phyloP scores from a whole-genome alignment of 37 sponge, comb jelly and placozoan species.

The Halichondria panicea region DNA sequence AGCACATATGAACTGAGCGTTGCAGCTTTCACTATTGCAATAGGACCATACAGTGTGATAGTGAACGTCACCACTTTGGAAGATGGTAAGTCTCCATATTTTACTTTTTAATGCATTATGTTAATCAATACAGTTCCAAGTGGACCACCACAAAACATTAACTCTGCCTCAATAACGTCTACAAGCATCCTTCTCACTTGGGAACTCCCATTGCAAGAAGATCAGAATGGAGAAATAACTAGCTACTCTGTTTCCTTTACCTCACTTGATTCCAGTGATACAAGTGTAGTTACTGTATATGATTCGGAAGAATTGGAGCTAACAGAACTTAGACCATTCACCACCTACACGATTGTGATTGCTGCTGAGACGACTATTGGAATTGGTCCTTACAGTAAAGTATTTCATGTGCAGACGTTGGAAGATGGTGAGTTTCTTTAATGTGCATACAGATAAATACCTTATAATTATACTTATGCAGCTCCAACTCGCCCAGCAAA shows the following conservation, averaged over 20 bases:
- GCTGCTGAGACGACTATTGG: slow-evolving; percentile 32
- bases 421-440: slow-evolving; percentile 16
- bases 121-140: slow-evolving; percentile 14
- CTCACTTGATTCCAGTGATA: slow-evolving; percentile 5
- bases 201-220: background rate
- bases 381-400: slow-evolving; percentile 28
- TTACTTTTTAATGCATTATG: slow-evolving; percentile 6
- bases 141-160: slow-evolving; percentile 5
- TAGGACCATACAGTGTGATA: slow-evolving; percentile 2
- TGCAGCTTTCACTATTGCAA: background rate
- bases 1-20: background rate
- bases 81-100: slow-evolving; percentile 13
- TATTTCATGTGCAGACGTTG: slow-evolving; percentile 9
- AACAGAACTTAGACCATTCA: slow-evolving; percentile 43
- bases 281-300: background rate
- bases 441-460: background rate
- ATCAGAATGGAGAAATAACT: slow-evolving; percentile 15
- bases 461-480: background rate
- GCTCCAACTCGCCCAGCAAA: slow-evolving; percentile 18
- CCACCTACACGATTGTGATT: slow-evolving; percentile 25
- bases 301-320: no score
- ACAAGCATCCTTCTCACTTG: background rate
- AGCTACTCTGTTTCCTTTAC: slow-evolving; percentile 6
- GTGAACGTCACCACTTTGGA: background rate
- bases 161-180: background rate